Evolutionary conservation across 2,888 invertebrate genomes (phyloP), one percentile per base, ranked within the genome.

Genomic region (Synergus japonicus): DNA sequence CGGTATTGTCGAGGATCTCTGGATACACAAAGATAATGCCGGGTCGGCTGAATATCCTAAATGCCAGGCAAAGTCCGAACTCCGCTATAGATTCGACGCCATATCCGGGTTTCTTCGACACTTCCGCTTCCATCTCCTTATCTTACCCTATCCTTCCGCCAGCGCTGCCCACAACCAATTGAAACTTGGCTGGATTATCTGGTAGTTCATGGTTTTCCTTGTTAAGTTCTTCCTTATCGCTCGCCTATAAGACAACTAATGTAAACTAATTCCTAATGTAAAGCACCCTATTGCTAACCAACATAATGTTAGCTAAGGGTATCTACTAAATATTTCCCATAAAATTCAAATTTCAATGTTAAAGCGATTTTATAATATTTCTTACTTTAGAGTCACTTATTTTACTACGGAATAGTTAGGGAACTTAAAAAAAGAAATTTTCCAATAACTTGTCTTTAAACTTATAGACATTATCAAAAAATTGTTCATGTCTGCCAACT

Each of bases 1-100:
- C 54, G 44, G 41, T 66, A 79, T 79, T 79, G 79, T 79, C 76
- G 49, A 76, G 66, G 49, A 79, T 79, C 76, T 76, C 76, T 49
- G 79, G 76, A 79, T 76, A 79, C 76, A 79, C 79, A 76, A 76
- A 79, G 79, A 79, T 79, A 79, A 79, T 76, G 66, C 76, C 58
- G 76, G 76, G 58, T 79, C 79, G 76, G 22, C 78, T 77, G 54
- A 78, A 65, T 78, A 73, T 76, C 49, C 64, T 37, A 64, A 78
- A 78, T 79, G 79, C 66, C 58, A 79, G 58, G 79, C 79, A 79
- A 76, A 64, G 79, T 60, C 76, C 76, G 65, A 76, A 69, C 60
- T 69, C 4, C 41, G n/a, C 65, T 65, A 43, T 43, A 65, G 65
- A 65, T 43, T 15, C 65, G 65, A 65, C 54, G 54, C 73, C 49